These are phyloP conservation scores for Drosophila miranda DNA, from an alignment of 1,140 invertebrate genomes.

Conservation along the genomic window DNA sequence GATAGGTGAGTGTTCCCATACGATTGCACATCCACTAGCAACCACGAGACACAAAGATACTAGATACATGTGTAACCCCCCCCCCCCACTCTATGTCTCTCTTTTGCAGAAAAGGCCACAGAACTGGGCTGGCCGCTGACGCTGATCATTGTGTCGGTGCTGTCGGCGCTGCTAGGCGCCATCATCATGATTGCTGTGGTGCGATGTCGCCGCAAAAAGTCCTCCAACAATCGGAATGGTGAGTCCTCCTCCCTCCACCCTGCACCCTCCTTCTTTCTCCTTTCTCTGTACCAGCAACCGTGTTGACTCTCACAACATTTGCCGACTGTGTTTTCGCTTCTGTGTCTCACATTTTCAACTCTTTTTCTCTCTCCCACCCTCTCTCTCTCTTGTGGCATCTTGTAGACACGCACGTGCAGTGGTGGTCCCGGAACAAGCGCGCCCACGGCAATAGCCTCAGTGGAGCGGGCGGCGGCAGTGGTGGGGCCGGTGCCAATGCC, in stretches of 20 bases:
- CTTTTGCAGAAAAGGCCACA: slow-evolving; percentile 81
- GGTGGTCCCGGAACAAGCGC: slow-evolving; percentile 81
- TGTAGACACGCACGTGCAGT: slow-evolving; percentile 80
- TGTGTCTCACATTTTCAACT: slow-evolving; percentile 26
- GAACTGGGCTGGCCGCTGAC: slow-evolving; percentile 84
- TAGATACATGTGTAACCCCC: not conserved
- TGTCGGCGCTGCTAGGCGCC: slow-evolving; percentile 83
- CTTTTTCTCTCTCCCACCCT: not conserved
- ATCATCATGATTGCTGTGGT: slow-evolving; percentile 84
- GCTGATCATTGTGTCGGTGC: slow-evolving; percentile 83
- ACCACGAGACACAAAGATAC: slow-evolving; percentile 1
- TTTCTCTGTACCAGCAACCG: not conserved
- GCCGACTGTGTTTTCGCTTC: slow-evolving; percentile 38
- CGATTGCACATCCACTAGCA: too few relatives aligned
- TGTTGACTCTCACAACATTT: slow-evolving; percentile 53
- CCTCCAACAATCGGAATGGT: slow-evolving; percentile 81
- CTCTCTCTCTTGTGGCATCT: slow-evolving; percentile 10
- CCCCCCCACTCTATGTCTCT: not conserved
- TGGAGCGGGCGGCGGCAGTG: slow-evolving; percentile 41
- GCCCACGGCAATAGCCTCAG: slow-evolving; percentile 63
- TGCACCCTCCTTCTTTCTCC: too few relatives aligned
- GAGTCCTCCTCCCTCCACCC: slow-evolving; percentile 39
- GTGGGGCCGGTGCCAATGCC: slow-evolving; percentile 44
- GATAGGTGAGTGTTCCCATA: slow-evolving; percentile 69
- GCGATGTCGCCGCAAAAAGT: slow-evolving; percentile 82